phyloP scores from a whole-genome alignment of 1,140 invertebrate genomes.

The Bombus haemorrhoidalis region DNA sequence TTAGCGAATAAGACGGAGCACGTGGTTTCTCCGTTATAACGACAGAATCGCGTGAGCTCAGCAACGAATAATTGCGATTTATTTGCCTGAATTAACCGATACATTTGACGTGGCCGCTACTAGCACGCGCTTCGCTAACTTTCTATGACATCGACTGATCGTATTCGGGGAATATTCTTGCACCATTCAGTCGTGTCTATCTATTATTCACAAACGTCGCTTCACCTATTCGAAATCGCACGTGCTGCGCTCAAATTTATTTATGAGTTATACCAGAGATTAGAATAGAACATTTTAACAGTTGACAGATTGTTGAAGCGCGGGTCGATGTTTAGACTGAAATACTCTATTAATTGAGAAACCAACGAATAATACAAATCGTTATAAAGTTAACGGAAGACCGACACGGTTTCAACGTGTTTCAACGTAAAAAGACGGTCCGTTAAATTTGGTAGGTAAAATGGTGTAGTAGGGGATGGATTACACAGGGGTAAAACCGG shows the following conservation, averaged over 20 bases:
- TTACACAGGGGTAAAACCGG: background rate
- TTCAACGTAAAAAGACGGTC: background rate
- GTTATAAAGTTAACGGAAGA: too few relatives aligned
- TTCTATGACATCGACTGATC: slow-evolving; percentile 33
- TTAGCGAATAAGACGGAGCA: slow-evolving; percentile 18
- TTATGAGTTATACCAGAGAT: too few relatives aligned
- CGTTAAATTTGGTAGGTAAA: background rate
- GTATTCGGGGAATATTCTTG: slow-evolving; percentile 8
- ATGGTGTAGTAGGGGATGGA: background rate
- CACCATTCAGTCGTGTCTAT: background rate
- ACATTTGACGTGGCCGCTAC: slow-evolving; percentile 34
- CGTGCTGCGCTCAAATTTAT: background rate
- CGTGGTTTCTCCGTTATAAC: slow-evolving; percentile 29
- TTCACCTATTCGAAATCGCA: background rate
- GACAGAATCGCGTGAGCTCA: slow-evolving; percentile 32
- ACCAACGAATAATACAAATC: background rate
- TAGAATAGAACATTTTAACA: background rate
- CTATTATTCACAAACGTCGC: background rate
- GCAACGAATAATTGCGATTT: slow-evolving; percentile 54
- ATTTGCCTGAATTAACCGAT: slow-evolving; percentile 54
- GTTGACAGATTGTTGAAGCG: background rate
- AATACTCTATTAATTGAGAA: background rate
- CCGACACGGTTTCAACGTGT: too few relatives aligned
- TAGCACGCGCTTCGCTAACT: slow-evolving; percentile 20
- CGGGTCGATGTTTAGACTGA: too few relatives aligned